Conservation (phyloP, 2,797 vertebrate genomes). For the Chelon labrosus region DNA sequence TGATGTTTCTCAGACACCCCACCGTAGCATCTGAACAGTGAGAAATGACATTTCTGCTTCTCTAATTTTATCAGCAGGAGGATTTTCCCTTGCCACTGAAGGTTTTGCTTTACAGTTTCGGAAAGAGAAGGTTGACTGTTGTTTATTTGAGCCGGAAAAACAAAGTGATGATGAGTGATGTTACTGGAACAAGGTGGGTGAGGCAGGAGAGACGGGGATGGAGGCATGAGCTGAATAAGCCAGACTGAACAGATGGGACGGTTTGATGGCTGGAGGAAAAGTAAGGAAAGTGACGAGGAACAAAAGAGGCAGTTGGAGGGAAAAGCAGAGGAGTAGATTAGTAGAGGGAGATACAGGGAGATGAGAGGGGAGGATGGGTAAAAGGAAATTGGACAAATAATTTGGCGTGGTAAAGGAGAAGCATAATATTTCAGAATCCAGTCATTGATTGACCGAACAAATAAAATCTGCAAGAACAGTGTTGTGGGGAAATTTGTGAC, state of each 20-base stretch:
- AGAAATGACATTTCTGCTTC: background rate
- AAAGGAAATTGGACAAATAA: background rate
- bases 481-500: conserved; percentile 24
- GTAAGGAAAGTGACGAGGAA: conserved; percentile 41
- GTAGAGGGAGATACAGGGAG: background rate
- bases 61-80: conserved; percentile 14
- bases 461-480: conserved; percentile 8
- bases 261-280: conserved; percentile 47
- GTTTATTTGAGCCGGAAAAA: conserved; percentile 28
- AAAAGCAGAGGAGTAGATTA: conserved; percentile 6
- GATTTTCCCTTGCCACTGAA: conserved; percentile 1
- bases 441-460: background rate
- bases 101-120: background rate
- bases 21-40: conserved; percentile 20
- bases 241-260: conserved; percentile 63
- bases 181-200: conserved; percentile 30
- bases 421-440: conserved; percentile 14
- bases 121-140: conserved; percentile 32
- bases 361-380: background rate
- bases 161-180: conserved; percentile 37
- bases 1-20: conserved; percentile 19
- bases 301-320: conserved; percentile 35
- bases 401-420: conserved; percentile 13
- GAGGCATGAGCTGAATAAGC: conserved; percentile 31
- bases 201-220: background rate